Percentiles rank a stretch among this genome's conserved stretches.
These are phyloP conservation scores for Trinectes maculatus DNA, from an alignment of 2,113 vertebrate species.

Conservation along the genomic window DNA sequence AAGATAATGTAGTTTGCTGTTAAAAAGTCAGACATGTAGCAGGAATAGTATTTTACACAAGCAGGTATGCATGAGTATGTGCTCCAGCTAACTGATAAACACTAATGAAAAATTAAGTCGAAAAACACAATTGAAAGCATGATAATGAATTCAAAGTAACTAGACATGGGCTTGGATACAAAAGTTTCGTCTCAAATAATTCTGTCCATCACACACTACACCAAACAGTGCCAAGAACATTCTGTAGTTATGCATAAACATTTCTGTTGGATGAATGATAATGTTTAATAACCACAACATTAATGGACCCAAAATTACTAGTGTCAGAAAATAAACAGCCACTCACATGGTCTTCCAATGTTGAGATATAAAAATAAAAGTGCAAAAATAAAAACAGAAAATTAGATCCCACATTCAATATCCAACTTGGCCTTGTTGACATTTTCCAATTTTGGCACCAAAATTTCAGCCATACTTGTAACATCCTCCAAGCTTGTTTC, in stretches of 20 bases:
- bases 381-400: conserved; percentile 46
- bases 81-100: conserved; percentile 14
- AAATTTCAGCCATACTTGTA: conserved; percentile 20
- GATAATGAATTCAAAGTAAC: not conserved
- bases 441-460: conserved; percentile 20
- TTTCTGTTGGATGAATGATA: conserved; percentile 46
- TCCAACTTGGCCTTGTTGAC: conserved; percentile 11
- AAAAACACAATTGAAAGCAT: too few relatives aligned
- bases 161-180: not conserved
- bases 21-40: conserved; percentile 19
- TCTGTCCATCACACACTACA: not conserved
- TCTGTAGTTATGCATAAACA: conserved; percentile 15
- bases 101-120: not conserved
- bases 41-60: not conserved
- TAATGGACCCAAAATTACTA: conserved; percentile 31
- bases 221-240: conserved; percentile 20
- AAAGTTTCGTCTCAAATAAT: conserved; percentile 9
- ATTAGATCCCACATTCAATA: conserved; percentile 10
- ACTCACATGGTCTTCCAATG: not conserved
- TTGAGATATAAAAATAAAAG: conserved; percentile 46
- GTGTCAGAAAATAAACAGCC: conserved; percentile 34
- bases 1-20: conserved; percentile 13
- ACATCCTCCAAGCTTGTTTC: conserved; percentile 24
- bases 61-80: not conserved
- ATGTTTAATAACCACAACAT: conserved; percentile 47